Evolutionary conservation across 2,797 vertebrate genomes (phyloP), one percentile per base, ranked within the genome.

Genomic region (Takifugu rubripes): DNA sequence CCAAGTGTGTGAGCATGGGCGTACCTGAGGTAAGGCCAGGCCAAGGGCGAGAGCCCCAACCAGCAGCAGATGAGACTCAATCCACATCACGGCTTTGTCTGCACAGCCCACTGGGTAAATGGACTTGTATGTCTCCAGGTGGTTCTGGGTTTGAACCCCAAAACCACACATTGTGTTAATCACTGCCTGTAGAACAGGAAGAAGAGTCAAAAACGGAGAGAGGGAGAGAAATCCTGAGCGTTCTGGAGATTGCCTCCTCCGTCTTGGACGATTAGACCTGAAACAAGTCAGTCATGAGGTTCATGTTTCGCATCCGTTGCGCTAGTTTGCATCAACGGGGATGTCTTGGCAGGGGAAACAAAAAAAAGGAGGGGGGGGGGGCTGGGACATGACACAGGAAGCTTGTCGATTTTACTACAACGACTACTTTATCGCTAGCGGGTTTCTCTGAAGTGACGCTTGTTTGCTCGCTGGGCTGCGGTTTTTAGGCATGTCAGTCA

Each of bases 141-240:
- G 78, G 25, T 73, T 88, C 64, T 84, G 85, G 16, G 77, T 88
- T 69, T 92, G 91, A 67, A 87, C 78, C 25, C 87, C 83, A 43
- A 91, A 92, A 4, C 91, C 91, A 15, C 92, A 93, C 90, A 91
- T 92, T 0, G 88, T 91, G 82, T 92, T 93, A 76, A 92, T 74
- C 68, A 91, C 89, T 0, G 63, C 63, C 92, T 93, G 79, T 17
- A 0, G 6, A 25, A 31, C 45, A 46, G 21, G 59, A 64, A 59
- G 24, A 55, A 27, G 14, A 36, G 21, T 21, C 21, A 21, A 21
- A 21, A 14, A 54, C 7, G 40, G 5, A 63, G 40, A 53, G 52
- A 65, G 25, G 56, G 56, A 36, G 7, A 53, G 25, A 9, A 7
- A 54, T 14, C 11, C 9, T 11, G 2, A 51, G 31, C 1, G n/a